Percentiles rank a stretch among this genome's conserved stretches.
Evolutionary conservation across 2,113 vertebrate species (phyloP).

Genomic region (Megalops atlanticus): DNA sequence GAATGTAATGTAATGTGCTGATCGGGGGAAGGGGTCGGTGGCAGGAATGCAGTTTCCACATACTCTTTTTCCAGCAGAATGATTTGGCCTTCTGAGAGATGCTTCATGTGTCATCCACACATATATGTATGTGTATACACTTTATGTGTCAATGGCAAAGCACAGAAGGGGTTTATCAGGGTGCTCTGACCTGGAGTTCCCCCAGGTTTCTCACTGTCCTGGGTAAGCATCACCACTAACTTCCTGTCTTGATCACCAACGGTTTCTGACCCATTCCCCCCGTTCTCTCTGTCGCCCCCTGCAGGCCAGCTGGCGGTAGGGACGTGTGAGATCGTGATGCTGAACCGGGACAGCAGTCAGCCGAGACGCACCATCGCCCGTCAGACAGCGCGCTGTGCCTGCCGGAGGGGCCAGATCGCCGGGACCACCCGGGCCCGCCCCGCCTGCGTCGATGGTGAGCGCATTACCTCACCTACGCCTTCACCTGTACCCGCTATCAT

Average conservation of each 20-base stretch:
- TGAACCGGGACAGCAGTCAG: conserved; percentile 80
- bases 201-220: neutral
- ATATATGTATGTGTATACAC: no score
- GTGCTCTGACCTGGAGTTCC: neutral
- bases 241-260: conserved; percentile 42
- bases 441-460: conserved; percentile 79
- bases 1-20: no score
- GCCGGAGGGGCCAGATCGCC: conserved; percentile 79
- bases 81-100: no score
- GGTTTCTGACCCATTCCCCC: conserved; percentile 28
- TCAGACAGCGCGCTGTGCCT: conserved; percentile 82
- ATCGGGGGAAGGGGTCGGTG: no score
- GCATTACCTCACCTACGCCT: neutral
- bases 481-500: no score
- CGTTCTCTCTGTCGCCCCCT: conserved; percentile 39
- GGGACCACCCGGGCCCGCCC: conserved; percentile 78
- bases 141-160: no score
- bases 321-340: conserved; percentile 80
- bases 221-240: no score
- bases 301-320: conserved; percentile 80
- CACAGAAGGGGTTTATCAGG: neutral
- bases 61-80: no score
- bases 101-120: no score
- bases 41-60: no score
- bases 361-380: conserved; percentile 76